Conservation (phyloP, 2,888 invertebrate genomes). For the Sturmia bella region DNA sequence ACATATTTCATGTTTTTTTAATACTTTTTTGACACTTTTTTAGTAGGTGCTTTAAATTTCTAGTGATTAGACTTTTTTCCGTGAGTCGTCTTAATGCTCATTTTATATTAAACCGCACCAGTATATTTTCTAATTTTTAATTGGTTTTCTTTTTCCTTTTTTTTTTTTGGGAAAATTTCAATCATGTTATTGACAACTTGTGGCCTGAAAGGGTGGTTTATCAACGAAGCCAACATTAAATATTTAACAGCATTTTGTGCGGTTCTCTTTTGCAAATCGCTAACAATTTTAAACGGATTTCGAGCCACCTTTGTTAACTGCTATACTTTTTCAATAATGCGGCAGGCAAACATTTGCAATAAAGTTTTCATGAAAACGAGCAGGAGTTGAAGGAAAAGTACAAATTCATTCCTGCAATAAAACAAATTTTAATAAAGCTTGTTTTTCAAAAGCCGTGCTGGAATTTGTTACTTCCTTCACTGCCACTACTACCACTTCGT, state of each 20-base stretch:
- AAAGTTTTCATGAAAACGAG: constrained; percentile 36
- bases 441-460: constrained; percentile 47
- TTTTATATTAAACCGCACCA: too few relatives aligned
- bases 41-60: too few relatives aligned
- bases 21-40: too few relatives aligned
- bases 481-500: background rate
- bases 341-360: constrained; percentile 35
- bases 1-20: too few relatives aligned
- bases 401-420: constrained; percentile 18
- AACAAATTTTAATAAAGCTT: constrained; percentile 51
- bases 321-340: background rate
- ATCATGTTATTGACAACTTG: constrained; percentile 31
- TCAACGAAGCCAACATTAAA: background rate
- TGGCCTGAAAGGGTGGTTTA: constrained; percentile 29
- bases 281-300: constrained; percentile 29
- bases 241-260: background rate
- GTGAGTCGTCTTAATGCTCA: too few relatives aligned
- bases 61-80: too few relatives aligned
- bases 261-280: constrained; percentile 7
- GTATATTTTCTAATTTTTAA: constrained; percentile 9
- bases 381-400: background rate
- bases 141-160: too few relatives aligned
- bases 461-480: background rate
- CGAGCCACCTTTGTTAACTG: background rate
- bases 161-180: constrained; percentile 18